phyloP scores from a whole-genome alignment of 2,113 vertebrate genomes.

The Proterorhinus semilunaris region DNA sequence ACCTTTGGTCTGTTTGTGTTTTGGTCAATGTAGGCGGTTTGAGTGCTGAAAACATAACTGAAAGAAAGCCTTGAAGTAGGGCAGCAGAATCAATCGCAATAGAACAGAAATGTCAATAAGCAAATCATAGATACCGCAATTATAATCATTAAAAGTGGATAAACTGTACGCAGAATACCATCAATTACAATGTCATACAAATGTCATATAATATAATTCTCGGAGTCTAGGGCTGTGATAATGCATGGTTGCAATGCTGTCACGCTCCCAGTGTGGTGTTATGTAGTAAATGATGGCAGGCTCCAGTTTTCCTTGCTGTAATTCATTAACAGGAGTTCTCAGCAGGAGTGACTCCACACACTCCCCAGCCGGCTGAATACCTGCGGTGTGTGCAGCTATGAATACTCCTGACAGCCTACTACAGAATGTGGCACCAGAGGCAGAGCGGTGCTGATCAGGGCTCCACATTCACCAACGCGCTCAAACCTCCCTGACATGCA shows the following conservation, averaged over 20 bases:
- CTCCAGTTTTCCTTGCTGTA: constrained; percentile 2
- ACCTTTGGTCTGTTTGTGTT: too few relatives aligned
- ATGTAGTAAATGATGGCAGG: constrained; percentile 4
- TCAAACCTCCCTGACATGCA: constrained; percentile 29
- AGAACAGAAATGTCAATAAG: too few relatives aligned
- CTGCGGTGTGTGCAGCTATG: constrained; percentile 13
- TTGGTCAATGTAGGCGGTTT: too few relatives aligned
- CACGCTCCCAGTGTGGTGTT: not conserved
- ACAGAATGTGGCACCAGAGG: constrained; percentile 50
- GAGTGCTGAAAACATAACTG: too few relatives aligned
- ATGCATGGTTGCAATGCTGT: not conserved
- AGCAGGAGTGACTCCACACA: constrained; percentile 6
- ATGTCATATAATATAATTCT: too few relatives aligned
- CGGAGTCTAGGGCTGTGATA: too few relatives aligned
- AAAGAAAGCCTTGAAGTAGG: too few relatives aligned
- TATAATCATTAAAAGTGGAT: too few relatives aligned
- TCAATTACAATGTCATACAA: too few relatives aligned
- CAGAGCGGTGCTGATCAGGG: constrained; percentile 15
- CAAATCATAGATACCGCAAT: too few relatives aligned
- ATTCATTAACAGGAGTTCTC: constrained; percentile 20
- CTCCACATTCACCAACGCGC: constrained; percentile 9
- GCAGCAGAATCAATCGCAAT: too few relatives aligned
- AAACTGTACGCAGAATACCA: too few relatives aligned
- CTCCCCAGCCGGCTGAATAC: constrained; percentile 3
- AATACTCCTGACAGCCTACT: constrained; percentile 30